These are phyloP conservation scores for Ellobium chinense DNA, from an alignment of 2,888 invertebrate species.

Conservation along the genomic window DNA sequence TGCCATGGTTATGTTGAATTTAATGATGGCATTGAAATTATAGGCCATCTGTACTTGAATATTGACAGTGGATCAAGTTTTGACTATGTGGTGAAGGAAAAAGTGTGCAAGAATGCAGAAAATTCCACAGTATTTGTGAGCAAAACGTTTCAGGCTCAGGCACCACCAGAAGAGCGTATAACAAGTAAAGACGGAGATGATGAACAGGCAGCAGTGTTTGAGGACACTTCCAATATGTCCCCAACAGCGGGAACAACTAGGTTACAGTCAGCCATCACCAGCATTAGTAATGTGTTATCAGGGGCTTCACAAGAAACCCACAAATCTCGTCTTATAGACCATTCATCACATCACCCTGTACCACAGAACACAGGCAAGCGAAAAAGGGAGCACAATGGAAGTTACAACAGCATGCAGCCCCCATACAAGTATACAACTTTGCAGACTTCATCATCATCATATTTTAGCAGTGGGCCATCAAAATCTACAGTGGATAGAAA, in stretches of 20 bases:
- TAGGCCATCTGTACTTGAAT: slow-evolving; percentile 49
- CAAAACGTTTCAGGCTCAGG: slow-evolving; percentile 51
- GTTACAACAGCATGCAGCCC: slow-evolving; percentile 26
- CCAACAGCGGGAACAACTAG: slow-evolving; percentile 42
- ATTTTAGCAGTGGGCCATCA: slow-evolving; percentile 27
- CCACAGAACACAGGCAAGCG: slow-evolving; percentile 32
- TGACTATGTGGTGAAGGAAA: slow-evolving; percentile 52
- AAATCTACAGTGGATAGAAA: slow-evolving; percentile 23
- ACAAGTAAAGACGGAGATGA: slow-evolving; percentile 42
- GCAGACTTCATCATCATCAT: slow-evolving; percentile 38
- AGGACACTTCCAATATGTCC: slow-evolving; percentile 40
- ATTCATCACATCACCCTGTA: slow-evolving; percentile 21
- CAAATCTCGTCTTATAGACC: slow-evolving; percentile 28
- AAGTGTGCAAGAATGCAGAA: slow-evolving; percentile 52
- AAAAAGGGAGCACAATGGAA: slow-evolving; percentile 42
- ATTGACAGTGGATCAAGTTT: slow-evolving; percentile 48
- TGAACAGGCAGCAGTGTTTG: slow-evolving; percentile 14
- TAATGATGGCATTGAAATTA: slow-evolving; percentile 51
- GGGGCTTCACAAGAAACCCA: slow-evolving; percentile 35
- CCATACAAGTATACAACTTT: slow-evolving; percentile 42
- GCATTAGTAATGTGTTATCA: slow-evolving; percentile 51
- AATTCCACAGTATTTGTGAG: slow-evolving; percentile 52
- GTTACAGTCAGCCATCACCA: slow-evolving; percentile 49
- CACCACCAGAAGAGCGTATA: slow-evolving; percentile 41
- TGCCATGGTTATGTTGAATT: slow-evolving; percentile 53